phyloP scores from a whole-genome alignment of 1,140 invertebrate species.

The Aphis craccivora region DNA sequence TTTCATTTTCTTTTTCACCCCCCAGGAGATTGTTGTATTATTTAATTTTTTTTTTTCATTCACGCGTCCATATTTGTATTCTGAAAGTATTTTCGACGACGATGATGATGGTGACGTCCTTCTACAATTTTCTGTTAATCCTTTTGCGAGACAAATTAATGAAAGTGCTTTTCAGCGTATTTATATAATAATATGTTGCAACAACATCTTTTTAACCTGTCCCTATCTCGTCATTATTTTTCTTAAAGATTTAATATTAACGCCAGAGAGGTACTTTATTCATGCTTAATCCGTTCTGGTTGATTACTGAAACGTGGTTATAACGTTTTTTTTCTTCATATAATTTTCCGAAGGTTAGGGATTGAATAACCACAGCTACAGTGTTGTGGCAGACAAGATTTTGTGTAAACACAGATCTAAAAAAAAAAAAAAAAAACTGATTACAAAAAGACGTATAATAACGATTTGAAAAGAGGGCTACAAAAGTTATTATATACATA shows the following conservation, averaged over 20 bases:
- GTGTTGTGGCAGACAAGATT: neutral
- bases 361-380: neutral
- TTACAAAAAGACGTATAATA: neutral
- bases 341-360: neutral
- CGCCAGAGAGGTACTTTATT: neutral
- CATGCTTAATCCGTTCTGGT: neutral
- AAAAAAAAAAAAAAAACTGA: neutral
- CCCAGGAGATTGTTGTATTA: neutral
- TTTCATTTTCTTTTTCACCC: neutral
- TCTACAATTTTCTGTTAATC: constrained; percentile 29
- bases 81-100: constrained; percentile 19
- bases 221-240: neutral
- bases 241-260: neutral
- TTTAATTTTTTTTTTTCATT: constrained; percentile 27
- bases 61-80: constrained; percentile 40
- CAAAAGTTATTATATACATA: constrained; percentile 33
- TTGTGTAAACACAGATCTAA: neutral
- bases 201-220: neutral
- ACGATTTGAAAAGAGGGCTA: constrained; percentile 12
- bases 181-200: neutral
- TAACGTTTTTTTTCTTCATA: neutral
- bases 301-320: neutral
- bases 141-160: constrained; percentile 46
- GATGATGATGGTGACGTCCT: neutral
- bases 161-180: constrained; percentile 16